phyloP scores from a whole-genome alignment of 2,797 vertebrate genomes.

The Kryptopterus vitreolus region DNA sequence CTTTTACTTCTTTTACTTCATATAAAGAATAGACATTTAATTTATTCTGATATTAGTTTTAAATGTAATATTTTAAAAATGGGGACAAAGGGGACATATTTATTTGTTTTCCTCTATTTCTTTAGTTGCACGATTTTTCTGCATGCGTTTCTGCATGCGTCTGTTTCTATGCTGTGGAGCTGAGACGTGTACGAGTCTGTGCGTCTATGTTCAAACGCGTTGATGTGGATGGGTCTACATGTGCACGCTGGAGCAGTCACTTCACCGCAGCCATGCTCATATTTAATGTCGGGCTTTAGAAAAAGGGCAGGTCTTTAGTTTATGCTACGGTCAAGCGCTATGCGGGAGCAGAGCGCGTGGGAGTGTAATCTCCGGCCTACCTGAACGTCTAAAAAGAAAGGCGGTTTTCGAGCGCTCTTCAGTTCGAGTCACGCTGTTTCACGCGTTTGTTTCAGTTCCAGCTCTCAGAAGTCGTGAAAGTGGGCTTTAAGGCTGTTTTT shows the following conservation, averaged over 20 bases:
- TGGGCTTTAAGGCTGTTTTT: slow-evolving; percentile 55
- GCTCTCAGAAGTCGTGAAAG: slow-evolving; percentile 68
- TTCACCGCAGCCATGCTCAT: slow-evolving; percentile 71
- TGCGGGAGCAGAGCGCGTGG: slow-evolving; percentile 67
- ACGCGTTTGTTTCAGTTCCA: slow-evolving; percentile 69
- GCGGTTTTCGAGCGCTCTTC: slow-evolving; percentile 64
- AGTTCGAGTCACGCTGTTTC: slow-evolving; percentile 56
- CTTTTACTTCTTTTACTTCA: too few relatives aligned
- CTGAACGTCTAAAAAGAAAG: slow-evolving; percentile 59
- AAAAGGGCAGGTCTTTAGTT: slow-evolving; percentile 77
- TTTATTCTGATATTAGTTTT: not conserved
- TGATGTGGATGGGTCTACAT: slow-evolving; percentile 37
- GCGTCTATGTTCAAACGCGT: slow-evolving; percentile 36
- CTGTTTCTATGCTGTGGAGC: slow-evolving; percentile 83
- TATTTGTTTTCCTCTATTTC: not conserved
- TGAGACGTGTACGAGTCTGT: slow-evolving; percentile 52
- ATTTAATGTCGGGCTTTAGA: slow-evolving; percentile 82
- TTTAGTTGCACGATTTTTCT: slow-evolving; percentile 92
- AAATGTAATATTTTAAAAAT: not conserved
- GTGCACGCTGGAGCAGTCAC: slow-evolving; percentile 66
- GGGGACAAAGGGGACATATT: not conserved
- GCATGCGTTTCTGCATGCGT: slow-evolving; percentile 83
- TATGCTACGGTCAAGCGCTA: slow-evolving; percentile 72
- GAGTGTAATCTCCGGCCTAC: slow-evolving; percentile 73
- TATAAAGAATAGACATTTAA: too few relatives aligned